Evolutionary conservation across 2,797 vertebrate genomes (phyloP), one percentile per base, ranked within the genome.

Genomic region (Propithecus perrieri): DNA sequence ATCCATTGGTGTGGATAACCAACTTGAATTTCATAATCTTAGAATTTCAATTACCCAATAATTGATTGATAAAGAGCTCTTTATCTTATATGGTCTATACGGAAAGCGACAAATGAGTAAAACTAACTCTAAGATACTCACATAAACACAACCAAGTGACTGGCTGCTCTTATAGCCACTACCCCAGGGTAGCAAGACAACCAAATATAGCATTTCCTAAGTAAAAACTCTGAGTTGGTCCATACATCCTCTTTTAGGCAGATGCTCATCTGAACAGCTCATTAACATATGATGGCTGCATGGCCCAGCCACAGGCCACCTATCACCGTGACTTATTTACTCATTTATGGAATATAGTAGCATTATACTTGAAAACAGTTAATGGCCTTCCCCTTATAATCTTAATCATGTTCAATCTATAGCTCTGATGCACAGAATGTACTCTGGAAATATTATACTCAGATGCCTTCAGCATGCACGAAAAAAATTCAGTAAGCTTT

Each of bases 1-100:
- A 92, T 86, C 46, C 38, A 59, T 2, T 80, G 69, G 48, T 95
- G 30, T 85, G 50, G 94, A 94, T 18, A 94, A 67, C 33, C 30
- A 80, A 15, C n/a, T 59, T 81, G 67, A 88, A 81, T 94, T 89
- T 74, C 53, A 72, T 87, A 94, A 87, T 75, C 30, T 85, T 28
- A 93, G 76, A 92, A 90, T 87, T 79, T 63, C 55, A 89, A 33
- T 79, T 85, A 91, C n/a, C 48, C 24, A 10, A 78, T 57, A 10
- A 67, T 20, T 18, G 48, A 94, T 63, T 76, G 65, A 12, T 61
- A 61, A 89, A 67, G 7, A 83, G 17, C 41, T 84, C 85, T 85
- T 92, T 71, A 65, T 89, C 63, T 79, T 71, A 59, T 57, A 71
- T 35, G 20, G 53, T 89, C 50, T 50, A 11, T 67, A 81, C 78